Conservation (phyloP, 2,113 vertebrate species). For the Poecilia latipinna region DNA sequence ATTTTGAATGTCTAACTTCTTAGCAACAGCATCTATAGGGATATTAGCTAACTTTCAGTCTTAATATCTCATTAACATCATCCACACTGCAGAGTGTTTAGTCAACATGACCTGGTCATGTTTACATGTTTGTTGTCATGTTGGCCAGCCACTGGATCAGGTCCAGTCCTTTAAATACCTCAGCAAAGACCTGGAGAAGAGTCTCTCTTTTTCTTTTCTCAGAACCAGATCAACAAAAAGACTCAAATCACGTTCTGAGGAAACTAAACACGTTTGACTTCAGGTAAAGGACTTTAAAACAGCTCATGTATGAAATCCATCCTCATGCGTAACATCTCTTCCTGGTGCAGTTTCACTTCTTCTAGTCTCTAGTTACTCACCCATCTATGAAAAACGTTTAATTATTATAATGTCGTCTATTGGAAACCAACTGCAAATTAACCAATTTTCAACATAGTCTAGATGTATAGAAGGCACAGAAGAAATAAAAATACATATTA, state of each 20-base stretch:
- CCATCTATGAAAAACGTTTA: too few species aligned
- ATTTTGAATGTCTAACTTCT: too few species aligned
- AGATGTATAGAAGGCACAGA: too few species aligned
- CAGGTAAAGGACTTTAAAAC: neutral
- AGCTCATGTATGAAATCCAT: neutral
- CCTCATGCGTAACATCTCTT: neutral
- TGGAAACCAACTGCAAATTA: too few species aligned
- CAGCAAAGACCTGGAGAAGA: neutral
- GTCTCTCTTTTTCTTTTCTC: neutral
- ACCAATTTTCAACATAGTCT: too few species aligned
- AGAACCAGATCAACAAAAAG: neutral
- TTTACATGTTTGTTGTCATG: neutral
- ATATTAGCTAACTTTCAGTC: neutral
- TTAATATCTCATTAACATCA: neutral
- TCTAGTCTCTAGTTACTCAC: too few species aligned
- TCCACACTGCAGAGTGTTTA: neutral
- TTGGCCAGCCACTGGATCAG: neutral
- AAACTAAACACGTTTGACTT: neutral
- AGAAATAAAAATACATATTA: too few species aligned
- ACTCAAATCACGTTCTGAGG: neutral
- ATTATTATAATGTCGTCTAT: too few species aligned
- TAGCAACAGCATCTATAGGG: neutral
- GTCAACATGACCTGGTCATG: neutral
- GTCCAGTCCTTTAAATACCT: neutral
- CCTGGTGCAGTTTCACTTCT: neutral